Percentiles rank a stretch among this genome's conserved stretches.
Conservation (phyloP, 2,113 vertebrate species). For the Pomatostomus ruficeps region DNA sequence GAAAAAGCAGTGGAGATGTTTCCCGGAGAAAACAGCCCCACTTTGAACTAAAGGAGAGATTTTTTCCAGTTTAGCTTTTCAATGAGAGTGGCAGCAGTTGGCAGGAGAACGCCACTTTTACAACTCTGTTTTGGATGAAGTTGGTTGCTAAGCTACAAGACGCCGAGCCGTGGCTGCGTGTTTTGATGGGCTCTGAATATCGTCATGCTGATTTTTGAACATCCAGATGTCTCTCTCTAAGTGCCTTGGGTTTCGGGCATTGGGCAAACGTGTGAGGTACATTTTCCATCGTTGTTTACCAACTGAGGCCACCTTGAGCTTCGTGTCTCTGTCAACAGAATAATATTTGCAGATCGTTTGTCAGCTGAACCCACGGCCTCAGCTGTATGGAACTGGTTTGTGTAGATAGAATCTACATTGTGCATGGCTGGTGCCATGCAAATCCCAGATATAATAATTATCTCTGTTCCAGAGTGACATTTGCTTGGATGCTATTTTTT, state of each 20-base stretch:
- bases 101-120: conserved; percentile 67
- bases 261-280: conserved; percentile 60
- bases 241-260: conserved; percentile 49
- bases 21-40: conserved; percentile 13
- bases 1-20: conserved; percentile 12
- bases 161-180: conserved; percentile 59
- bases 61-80: conserved; percentile 61
- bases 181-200: conserved; percentile 73
- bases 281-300: conserved; percentile 71
- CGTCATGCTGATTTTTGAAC: conserved; percentile 38
- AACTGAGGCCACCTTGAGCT: conserved; percentile 49
- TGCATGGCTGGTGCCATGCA: background rate
- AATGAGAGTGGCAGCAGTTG: conserved; percentile 62
- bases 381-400: background rate
- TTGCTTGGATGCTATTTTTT: background rate
- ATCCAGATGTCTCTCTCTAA: conserved; percentile 71
- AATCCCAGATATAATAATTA: background rate
- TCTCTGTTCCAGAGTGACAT: background rate
- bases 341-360: conserved; percentile 60
- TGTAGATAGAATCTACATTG: background rate
- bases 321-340: conserved; percentile 20
- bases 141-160: conserved; percentile 72
- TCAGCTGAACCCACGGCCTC: conserved; percentile 16
- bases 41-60: conserved; percentile 27
- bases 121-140: conserved; percentile 77